Percentiles rank a stretch among this genome's conserved stretches.
These are phyloP conservation scores for Sebastes kiyomatsui DNA, from an alignment of 2,797 vertebrate species.

Conservation along the genomic window DNA sequence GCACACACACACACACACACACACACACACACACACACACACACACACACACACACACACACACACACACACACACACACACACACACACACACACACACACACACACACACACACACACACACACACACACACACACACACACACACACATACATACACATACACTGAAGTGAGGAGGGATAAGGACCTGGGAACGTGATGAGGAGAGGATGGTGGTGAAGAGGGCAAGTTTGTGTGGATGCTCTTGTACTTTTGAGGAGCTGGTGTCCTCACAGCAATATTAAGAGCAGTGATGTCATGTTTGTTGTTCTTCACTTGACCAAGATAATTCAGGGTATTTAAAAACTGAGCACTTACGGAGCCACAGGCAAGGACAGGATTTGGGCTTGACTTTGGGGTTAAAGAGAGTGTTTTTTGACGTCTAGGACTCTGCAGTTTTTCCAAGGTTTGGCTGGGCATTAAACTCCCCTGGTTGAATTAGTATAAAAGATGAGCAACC, in stretches of 20 bases:
- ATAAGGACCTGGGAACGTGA: conserved; percentile 39
- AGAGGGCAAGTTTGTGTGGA: conserved; percentile 12
- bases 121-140: background rate
- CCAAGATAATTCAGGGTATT: conserved; percentile 5
- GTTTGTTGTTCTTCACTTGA: conserved; percentile 38
- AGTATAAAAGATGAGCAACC: background rate
- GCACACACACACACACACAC: too few species aligned
- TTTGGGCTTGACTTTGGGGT: background rate
- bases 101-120: background rate
- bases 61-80: too few species aligned
- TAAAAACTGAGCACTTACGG: background rate
- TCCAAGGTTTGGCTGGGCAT: background rate
- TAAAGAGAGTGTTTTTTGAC: background rate
- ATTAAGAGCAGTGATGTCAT: conserved; percentile 6
- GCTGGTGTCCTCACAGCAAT: conserved; percentile 15
- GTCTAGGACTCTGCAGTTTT: background rate
- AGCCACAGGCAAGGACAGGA: background rate
- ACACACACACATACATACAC: background rate
- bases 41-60: too few species aligned
- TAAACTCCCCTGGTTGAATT: background rate
- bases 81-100: too few species aligned
- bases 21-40: too few species aligned
- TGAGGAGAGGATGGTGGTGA: conserved; percentile 21
- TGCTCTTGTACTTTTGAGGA: conserved; percentile 37
- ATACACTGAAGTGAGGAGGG: background rate